phyloP scores from a whole-genome alignment of 2,888 invertebrate species.

The Teleiodes luculella region DNA sequence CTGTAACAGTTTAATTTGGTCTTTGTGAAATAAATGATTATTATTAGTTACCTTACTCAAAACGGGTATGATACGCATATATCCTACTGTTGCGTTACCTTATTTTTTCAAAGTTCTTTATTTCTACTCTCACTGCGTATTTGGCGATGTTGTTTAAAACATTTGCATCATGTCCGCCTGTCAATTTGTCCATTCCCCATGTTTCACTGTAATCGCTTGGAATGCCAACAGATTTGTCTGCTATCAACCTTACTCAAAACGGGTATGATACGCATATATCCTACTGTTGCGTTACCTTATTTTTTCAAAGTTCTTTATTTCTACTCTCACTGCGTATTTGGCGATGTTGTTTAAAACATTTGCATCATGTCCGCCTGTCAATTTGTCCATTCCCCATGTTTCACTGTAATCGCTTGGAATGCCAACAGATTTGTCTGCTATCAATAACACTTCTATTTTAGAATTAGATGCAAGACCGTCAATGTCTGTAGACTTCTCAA shows the following conservation, averaged over 20 bases:
- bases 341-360: slow-evolving; percentile 46
- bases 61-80: too few species aligned
- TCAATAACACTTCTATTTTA: slow-evolving; percentile 34
- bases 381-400: slow-evolving; percentile 56
- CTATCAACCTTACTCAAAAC: too few species aligned
- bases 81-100: background rate
- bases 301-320: background rate
- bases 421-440: slow-evolving; percentile 38
- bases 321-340: background rate
- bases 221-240: slow-evolving; percentile 45
- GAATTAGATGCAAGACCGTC: slow-evolving; percentile 11
- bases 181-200: slow-evolving; percentile 59
- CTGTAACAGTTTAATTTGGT: too few species aligned
- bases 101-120: background rate
- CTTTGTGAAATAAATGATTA: too few species aligned
- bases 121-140: background rate
- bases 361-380: slow-evolving; percentile 64
- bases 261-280: too few species aligned
- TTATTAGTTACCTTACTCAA: too few species aligned
- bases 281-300: background rate
- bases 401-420: slow-evolving; percentile 51
- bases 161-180: slow-evolving; percentile 66
- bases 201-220: slow-evolving; percentile 48
- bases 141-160: slow-evolving; percentile 33
- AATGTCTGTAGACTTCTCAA: background rate